Percentiles rank a stretch among this genome's conserved stretches.
phyloP scores from a whole-genome alignment of 2,888 invertebrate species.

The Aphodius sticticus region DNA sequence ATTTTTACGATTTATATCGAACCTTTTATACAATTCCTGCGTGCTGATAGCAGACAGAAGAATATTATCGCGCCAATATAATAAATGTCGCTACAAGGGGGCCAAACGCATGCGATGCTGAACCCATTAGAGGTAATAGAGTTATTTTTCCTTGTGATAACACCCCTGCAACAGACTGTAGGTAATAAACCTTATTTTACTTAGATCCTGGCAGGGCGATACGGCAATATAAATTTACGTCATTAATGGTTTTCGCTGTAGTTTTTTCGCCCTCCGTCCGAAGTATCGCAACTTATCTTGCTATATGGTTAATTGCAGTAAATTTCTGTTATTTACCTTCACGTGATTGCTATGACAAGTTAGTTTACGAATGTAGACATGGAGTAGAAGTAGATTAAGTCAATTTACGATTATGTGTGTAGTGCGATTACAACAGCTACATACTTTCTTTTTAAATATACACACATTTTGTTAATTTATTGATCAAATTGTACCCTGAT shows the following conservation, averaged over 20 bases:
- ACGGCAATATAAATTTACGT: neutral
- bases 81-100: neutral
- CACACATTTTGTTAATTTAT: too few species aligned
- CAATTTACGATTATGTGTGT: neutral
- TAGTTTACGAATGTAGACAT: neutral
- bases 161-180: conserved; percentile 4
- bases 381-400: neutral
- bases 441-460: too few species aligned
- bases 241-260: conserved; percentile 4
- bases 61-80: conserved; percentile 4
- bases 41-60: neutral
- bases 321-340: neutral
- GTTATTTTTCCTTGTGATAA: conserved; percentile 25
- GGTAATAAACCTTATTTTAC: conserved; percentile 4
- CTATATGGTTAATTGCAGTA: neutral
- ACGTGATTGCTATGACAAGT: neutral
- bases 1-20: neutral
- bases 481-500: too few species aligned
- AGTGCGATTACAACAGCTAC: neutral
- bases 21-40: neutral
- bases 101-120: conserved; percentile 15
- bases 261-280: neutral
- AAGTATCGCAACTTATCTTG: neutral
- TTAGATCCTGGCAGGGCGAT: neutral
- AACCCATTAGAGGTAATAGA: conserved; percentile 22